phyloP scores from a whole-genome alignment of 2,797 vertebrate genomes.

The Phoeniculus purpureus region DNA sequence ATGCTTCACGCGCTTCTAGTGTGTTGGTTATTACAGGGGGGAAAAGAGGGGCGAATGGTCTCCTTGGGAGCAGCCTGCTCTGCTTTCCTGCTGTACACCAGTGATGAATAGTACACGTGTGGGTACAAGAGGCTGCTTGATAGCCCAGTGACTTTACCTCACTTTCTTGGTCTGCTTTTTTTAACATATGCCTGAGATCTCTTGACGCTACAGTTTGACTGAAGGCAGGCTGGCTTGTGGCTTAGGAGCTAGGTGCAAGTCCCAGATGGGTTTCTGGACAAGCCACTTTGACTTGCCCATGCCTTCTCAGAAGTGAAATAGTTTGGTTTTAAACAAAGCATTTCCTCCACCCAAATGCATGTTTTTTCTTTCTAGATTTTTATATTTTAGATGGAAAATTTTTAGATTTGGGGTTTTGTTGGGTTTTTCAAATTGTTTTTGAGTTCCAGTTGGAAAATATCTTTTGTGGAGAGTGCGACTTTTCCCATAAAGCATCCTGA shows the following conservation, averaged over 20 bases:
- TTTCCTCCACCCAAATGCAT: not conserved
- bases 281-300: not conserved
- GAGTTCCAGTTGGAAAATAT: not conserved
- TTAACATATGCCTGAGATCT: not conserved
- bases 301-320: not conserved
- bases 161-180: not conserved
- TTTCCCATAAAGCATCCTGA: constrained; percentile 44
- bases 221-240: constrained; percentile 38
- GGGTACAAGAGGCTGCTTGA: constrained; percentile 24
- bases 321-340: not conserved
- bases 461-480: not conserved
- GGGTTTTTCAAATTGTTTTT: not conserved
- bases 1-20: not conserved
- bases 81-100: not conserved
- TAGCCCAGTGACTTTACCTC: not conserved
- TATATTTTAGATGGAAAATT: constrained; percentile 13
- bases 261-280: constrained; percentile 1
- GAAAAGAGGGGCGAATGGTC: not conserved
- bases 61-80: not conserved
- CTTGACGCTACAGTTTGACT: constrained; percentile 18
- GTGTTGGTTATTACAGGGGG: not conserved
- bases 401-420: not conserved
- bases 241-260: constrained; percentile 41
- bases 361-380: not conserved
- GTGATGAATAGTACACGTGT: constrained; percentile 2